phyloP scores from a whole-genome alignment of 2,113 vertebrate genomes.

The Erythrolamprus reginae region DNA sequence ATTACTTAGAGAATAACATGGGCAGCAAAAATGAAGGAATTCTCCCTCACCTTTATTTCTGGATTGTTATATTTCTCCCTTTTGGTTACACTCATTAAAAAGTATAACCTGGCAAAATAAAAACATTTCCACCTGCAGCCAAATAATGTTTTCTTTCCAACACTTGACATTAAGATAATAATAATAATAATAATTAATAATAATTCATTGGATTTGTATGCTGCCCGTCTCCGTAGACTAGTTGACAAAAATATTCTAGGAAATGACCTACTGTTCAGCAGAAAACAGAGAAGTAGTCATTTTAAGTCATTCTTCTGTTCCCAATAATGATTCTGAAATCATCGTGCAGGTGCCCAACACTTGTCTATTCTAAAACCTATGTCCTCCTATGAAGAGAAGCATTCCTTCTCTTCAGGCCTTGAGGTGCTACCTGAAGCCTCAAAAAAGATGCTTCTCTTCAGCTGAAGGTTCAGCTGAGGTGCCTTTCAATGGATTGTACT shows the following conservation, averaged over 20 bases:
- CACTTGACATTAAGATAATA: neutral
- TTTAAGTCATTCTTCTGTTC: neutral
- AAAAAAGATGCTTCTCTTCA: neutral
- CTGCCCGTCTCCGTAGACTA: no score
- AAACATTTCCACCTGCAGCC: neutral
- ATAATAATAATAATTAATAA: no score
- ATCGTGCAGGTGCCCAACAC: no score
- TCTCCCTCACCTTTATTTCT: neutral
- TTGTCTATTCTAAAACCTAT: neutral
- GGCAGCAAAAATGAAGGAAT: neutral
- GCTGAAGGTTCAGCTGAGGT: neutral
- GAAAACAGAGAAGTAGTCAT: neutral
- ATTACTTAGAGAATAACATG: neutral
- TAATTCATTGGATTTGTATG: no score
- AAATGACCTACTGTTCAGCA: neutral
- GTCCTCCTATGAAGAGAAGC: neutral
- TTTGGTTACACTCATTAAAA: conserved; percentile 16
- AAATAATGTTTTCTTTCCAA: neutral
- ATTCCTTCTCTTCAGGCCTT: neutral
- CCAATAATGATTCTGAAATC: neutral
- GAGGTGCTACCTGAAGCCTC: neutral
- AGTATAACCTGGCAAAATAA: neutral
- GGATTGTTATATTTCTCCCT: neutral
- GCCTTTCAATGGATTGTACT: neutral
- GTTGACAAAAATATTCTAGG: neutral